These are phyloP conservation scores for Eleutherodactylus coqui DNA, from an alignment of 2,797 vertebrate genomes.

Conservation along the genomic window DNA sequence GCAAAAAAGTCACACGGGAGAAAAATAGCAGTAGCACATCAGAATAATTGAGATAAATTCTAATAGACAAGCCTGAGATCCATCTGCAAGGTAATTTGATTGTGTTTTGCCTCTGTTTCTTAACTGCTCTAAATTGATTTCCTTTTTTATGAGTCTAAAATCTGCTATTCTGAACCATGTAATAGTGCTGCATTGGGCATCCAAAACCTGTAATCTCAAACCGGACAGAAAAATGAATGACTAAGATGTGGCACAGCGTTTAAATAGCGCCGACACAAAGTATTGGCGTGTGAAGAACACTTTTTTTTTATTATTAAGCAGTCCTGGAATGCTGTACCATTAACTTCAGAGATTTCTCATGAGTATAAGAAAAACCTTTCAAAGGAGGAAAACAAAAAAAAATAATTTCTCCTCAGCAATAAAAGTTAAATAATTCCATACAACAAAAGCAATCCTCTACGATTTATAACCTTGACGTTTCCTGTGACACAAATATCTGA, in stretches of 20 bases:
- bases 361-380: conserved; percentile 51
- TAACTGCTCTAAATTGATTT: conserved; percentile 53
- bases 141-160: conserved; percentile 41
- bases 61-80: conserved; percentile 44
- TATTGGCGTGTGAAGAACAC: conserved; percentile 29
- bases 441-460: conserved; percentile 58
- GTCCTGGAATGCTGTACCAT: conserved; percentile 1
- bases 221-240: neutral
- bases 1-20: neutral
- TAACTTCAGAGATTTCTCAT: conserved; percentile 51
- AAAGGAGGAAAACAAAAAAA: conserved; percentile 50
- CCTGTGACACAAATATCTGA: conserved; percentile 59
- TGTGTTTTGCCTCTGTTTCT: conserved; percentile 30
- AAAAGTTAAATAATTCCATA: conserved; percentile 61
- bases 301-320: conserved; percentile 42
- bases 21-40: conserved; percentile 13
- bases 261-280: conserved; percentile 6
- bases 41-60: conserved; percentile 42
- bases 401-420: conserved; percentile 52
- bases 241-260: neutral
- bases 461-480: conserved; percentile 60
- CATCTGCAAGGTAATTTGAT: conserved; percentile 48
- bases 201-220: neutral
- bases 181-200: conserved; percentile 30
- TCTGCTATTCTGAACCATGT: conserved; percentile 13